A percentile compares a stretch with the other conserved stretches of the same genome.
phyloP scores from a whole-genome alignment of 2,888 invertebrate species.

The Thecocarcelia acutangulata region DNA sequence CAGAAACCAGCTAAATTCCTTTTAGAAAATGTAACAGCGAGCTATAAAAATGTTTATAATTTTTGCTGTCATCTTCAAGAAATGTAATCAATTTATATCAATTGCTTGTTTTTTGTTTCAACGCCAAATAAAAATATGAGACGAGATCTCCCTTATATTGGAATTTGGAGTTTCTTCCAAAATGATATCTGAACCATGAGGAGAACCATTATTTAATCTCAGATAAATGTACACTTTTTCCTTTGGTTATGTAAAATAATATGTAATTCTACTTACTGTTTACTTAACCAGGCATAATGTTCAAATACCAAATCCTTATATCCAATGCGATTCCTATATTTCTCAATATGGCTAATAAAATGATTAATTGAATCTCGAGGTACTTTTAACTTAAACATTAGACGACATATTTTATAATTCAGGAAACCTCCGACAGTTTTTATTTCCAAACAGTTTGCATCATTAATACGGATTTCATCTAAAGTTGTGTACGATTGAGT shows the following conservation, averaged over 20 bases:
- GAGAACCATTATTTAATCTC: no score
- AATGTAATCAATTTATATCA: no score
- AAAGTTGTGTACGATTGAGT: conserved; percentile 94
- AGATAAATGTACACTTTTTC: no score
- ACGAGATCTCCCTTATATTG: no score
- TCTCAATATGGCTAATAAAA: conserved; percentile 94
- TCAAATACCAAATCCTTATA: conserved; percentile 94
- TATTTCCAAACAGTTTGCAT: conserved; percentile 95
- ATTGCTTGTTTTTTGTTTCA: no score
- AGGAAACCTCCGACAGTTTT: conserved; percentile 97
- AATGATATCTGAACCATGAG: no score
- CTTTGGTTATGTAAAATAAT: neutral
- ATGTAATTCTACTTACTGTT: conserved; percentile 86
- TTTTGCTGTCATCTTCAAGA: no score
- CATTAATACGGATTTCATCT: conserved; percentile 92
- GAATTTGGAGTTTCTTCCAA: no score
- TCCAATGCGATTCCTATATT: conserved; percentile 91
- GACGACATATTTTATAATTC: conserved; percentile 96
- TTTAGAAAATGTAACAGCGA: no score
- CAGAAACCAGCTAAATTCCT: no score
- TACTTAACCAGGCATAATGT: conserved; percentile 96
- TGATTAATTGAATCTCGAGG: conserved; percentile 97
- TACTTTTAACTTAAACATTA: conserved; percentile 93
- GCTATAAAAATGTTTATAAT: no score
- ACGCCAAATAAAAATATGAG: no score